These are phyloP conservation scores for Dicrostonyx torquatus DNA, from an alignment of 2,797 vertebrate genomes.

Conservation along the genomic window DNA sequence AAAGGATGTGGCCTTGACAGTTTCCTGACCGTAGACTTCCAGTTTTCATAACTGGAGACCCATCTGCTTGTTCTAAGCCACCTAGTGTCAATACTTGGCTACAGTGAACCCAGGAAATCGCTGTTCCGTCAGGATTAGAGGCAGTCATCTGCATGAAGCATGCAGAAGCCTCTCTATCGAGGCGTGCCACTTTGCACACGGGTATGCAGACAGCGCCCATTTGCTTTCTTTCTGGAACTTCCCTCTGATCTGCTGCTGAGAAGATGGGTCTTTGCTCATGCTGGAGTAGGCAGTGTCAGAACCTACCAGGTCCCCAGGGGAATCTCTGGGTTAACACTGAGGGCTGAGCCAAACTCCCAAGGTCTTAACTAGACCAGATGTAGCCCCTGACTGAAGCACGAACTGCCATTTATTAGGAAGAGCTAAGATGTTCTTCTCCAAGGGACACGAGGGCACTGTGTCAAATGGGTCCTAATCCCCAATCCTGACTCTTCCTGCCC, in stretches of 20 bases:
- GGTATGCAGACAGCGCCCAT: not conserved
- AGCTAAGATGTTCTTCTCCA: not conserved
- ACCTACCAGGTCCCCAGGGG: not conserved
- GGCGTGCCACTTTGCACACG: not conserved
- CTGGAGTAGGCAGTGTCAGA: not conserved
- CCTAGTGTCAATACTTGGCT: not conserved
- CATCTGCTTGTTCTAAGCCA: constrained; percentile 1
- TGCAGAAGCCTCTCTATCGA: not conserved
- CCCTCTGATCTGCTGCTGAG: not conserved
- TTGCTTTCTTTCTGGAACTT: constrained; percentile 5
- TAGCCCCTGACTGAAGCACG: not conserved
- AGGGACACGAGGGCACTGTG: not conserved
- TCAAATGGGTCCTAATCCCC: not conserved
- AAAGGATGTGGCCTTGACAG: not conserved
- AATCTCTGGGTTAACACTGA: constrained; percentile 16
- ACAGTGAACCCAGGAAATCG: not conserved
- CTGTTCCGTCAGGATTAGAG: not conserved
- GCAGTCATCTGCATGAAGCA: not conserved
- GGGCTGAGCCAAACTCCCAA: not conserved
- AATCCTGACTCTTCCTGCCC: not conserved
- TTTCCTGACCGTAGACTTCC: not conserved
- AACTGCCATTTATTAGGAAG: constrained; percentile 33
- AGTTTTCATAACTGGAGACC: not conserved
- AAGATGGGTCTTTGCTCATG: not conserved
- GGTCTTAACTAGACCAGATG: constrained; percentile 22